Conservation (phyloP, 1,140 invertebrate genomes). For the Cyrtorhinus lividipennis region DNA sequence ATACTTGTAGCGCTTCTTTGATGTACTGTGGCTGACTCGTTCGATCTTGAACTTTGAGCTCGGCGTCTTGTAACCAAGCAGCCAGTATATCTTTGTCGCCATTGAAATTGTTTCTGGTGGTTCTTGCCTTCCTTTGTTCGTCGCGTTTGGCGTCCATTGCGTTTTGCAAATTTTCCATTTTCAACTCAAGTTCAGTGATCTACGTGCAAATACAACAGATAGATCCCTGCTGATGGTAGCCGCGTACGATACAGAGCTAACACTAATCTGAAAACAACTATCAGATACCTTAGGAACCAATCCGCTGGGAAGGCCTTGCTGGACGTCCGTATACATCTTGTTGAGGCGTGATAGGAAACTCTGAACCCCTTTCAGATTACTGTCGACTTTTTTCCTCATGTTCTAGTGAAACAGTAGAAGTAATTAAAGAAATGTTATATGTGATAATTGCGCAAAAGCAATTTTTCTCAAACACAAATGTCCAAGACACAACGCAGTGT, state of each 20-base stretch:
- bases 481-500: too few relatives aligned
- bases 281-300: slow-evolving; percentile 43
- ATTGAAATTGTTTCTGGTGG: slow-evolving; percentile 61
- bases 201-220: too few relatives aligned
- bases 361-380: slow-evolving; percentile 41
- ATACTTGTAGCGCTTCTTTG: slow-evolving; percentile 49
- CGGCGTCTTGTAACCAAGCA: slow-evolving; percentile 64
- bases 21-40: slow-evolving; percentile 58
- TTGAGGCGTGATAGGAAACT: slow-evolving; percentile 46
- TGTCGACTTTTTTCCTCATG: slow-evolving; percentile 35
- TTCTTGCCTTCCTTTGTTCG: slow-evolving; percentile 70
- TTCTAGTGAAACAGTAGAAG: slow-evolving; percentile 26
- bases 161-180: slow-evolving; percentile 55
- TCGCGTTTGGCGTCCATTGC: slow-evolving; percentile 74
- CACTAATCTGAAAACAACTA: slow-evolving; percentile 16
- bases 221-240: too few relatives aligned
- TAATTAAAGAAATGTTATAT: slow-evolving; percentile 15
- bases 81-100: slow-evolving; percentile 64
- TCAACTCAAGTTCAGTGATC: slow-evolving; percentile 57
- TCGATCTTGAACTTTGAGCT: slow-evolving; percentile 66
- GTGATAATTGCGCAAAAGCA: too few relatives aligned
- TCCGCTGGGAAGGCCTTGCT: slow-evolving; percentile 55
- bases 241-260: too few relatives aligned
- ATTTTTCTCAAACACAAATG: too few relatives aligned
- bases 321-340: slow-evolving; percentile 48